Base-by-base conservation (phyloP, 2,797 vertebrate genomes). In the Macrochelys suwanniensis region DNA sequence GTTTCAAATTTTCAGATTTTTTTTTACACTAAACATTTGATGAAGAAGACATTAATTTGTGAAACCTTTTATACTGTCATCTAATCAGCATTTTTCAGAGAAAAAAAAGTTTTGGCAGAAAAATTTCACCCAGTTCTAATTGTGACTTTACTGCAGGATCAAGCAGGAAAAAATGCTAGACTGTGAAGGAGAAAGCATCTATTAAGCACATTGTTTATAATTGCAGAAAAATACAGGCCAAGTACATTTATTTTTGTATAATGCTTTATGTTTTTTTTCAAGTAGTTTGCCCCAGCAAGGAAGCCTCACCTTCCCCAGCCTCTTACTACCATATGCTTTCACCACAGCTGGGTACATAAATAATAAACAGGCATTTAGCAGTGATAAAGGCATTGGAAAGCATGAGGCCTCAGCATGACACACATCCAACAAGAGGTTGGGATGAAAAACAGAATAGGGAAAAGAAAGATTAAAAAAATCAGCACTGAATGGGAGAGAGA, bases 331-430 rank as follows among this genome's bases (percentile, higher is more conserved):
- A 47, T 16, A 77, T 68, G 33, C 50, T 97, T 96, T 96, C 47
- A 85, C 80, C 90, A 89, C 94, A 97, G 92, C 53, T 88, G 88
- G 86, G 50, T 89, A 87, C 16, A 87, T 96, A 96, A 94, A 76
- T 93, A 61, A 92, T 11, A 81, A 17, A 28, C 74, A 68, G 65
- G 31, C 61, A 96, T 92, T 95, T 82, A 92, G 71, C 51, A 94
- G 78, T 19, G 56, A 93, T 83, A 92, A 82, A 95, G 49, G 51
- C 47, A 83, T 33, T 77, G 17, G 51, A 93, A 95, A 76, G 33
- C 5, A 90, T 15, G 78, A 91, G 71, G 31, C 47, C 76, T 89
- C 89, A 91, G 77, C 81, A 90, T 9, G 84, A 93, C 81, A 82
- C 13, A 93, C 84, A 28, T 91, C 71, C 74, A 89, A 74, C 49